Evolutionary conservation across 1,140 invertebrate genomes (phyloP).

Genomic region (Megalonaias nervosa): DNA sequence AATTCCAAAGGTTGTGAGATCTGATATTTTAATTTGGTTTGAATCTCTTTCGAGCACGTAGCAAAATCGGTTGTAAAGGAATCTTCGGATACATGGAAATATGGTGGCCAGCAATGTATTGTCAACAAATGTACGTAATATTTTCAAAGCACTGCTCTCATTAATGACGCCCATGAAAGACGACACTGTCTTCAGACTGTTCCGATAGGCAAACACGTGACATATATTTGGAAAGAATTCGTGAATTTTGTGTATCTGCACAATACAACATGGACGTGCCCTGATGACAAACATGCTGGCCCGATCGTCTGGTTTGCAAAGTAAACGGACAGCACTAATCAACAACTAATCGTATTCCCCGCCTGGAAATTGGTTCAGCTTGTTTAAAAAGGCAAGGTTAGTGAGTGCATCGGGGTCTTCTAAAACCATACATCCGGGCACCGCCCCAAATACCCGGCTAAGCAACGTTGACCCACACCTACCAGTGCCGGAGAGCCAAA

Average conservation of each 20-base stretch:
- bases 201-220: constrained; percentile 63
- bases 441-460: constrained; percentile 58
- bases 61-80: constrained; percentile 51
- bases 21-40: constrained; percentile 27
- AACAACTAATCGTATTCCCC: constrained; percentile 62
- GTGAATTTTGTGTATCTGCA: constrained; percentile 53
- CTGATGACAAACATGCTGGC: constrained; percentile 58
- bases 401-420: constrained; percentile 62
- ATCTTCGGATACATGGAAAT: constrained; percentile 54
- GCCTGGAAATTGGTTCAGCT: constrained; percentile 42
- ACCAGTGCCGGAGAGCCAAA: constrained; percentile 61
- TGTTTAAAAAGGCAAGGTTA: constrained; percentile 52
- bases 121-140: constrained; percentile 54
- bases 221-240: constrained; percentile 54
- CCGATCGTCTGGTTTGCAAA: constrained; percentile 65
- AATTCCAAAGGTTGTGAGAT: constrained; percentile 50
- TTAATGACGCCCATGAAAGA: constrained; percentile 52
- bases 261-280: constrained; percentile 53
- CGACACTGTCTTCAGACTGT: constrained; percentile 61
- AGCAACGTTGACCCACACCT: constrained; percentile 61
- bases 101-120: constrained; percentile 54
- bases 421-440: constrained; percentile 56
- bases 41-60: constrained; percentile 52
- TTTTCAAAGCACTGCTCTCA: constrained; percentile 49
- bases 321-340: constrained; percentile 56